Evolutionary conservation across 2,113 vertebrate species (phyloP).

Genomic region (Saguinus imperator): DNA sequence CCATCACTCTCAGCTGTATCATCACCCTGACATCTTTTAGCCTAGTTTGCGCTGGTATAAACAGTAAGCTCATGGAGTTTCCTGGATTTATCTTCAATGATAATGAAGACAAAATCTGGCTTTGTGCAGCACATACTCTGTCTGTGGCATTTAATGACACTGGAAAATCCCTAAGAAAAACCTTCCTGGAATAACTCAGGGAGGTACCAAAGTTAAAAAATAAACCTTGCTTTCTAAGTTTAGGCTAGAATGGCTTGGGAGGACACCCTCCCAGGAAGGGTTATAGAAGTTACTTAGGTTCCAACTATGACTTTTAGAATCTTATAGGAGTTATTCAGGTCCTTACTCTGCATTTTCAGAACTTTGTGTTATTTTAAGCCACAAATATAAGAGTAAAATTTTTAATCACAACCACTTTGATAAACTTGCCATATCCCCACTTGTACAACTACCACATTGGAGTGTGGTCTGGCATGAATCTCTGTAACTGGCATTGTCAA

Average conservation of each 20-base stretch:
- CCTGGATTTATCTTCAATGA: constrained; percentile 52
- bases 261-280: constrained; percentile 30
- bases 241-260: constrained; percentile 17
- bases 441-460: constrained; percentile 16
- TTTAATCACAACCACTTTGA: constrained; percentile 35
- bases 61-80: not conserved
- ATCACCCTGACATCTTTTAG: not conserved
- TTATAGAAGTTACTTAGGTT: constrained; percentile 53
- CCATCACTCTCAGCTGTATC: not conserved
- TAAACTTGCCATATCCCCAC: not conserved
- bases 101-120: constrained; percentile 9
- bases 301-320: constrained; percentile 49
- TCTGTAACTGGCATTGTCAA: not conserved
- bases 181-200: constrained; percentile 52
- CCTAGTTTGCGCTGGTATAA: not conserved
- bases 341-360: constrained; percentile 35
- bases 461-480: constrained; percentile 3
- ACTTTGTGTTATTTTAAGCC: constrained; percentile 12
- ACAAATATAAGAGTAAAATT: not conserved
- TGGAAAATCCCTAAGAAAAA: constrained; percentile 57
- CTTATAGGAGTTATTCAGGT: constrained; percentile 16
- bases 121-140: constrained; percentile 17
- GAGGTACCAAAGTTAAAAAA: constrained; percentile 61
- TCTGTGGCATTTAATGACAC: constrained; percentile 52
- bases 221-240: constrained; percentile 59